These are phyloP conservation scores for Halocaridina rubra DNA, from an alignment of 2,888 invertebrate species.

Conservation along the genomic window DNA sequence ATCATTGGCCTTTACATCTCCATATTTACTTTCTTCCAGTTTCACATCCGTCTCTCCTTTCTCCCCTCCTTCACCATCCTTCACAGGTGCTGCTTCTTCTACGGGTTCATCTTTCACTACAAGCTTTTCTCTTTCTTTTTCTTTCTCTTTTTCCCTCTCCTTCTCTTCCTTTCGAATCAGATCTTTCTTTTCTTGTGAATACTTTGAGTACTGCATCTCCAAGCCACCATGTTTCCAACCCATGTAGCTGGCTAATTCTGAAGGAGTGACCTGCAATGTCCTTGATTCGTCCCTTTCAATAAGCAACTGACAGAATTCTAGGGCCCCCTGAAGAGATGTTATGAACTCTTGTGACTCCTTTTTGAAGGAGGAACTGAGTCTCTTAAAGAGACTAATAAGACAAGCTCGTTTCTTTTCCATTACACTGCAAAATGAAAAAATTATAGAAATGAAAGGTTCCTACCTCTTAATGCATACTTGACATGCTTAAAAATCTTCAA, in stretches of 20 bases:
- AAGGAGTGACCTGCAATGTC: slow-evolving; percentile 20
- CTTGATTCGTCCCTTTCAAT: slow-evolving; percentile 2
- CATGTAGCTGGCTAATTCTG: slow-evolving; percentile 43
- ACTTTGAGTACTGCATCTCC: slow-evolving; percentile 34
- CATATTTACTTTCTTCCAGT: background rate
- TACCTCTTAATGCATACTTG: too few relatives aligned
- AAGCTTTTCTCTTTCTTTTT: background rate
- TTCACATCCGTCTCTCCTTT: background rate
- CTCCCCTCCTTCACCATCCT: background rate
- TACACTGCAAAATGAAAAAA: slow-evolving; percentile 43
- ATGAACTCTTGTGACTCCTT: slow-evolving; percentile 43
- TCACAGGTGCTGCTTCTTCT: background rate
- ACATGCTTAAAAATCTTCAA: too few relatives aligned
- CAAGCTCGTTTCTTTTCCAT: slow-evolving; percentile 57
- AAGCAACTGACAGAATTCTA: slow-evolving; percentile 51
- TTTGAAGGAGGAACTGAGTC: slow-evolving; percentile 37
- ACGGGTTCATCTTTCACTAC: background rate
- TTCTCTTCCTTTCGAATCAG: slow-evolving; percentile 9
- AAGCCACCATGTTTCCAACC: slow-evolving; percentile 45
- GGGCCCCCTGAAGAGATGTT: slow-evolving; percentile 40
- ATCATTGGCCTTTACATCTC: background rate
- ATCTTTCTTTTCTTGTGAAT: slow-evolving; percentile 28
- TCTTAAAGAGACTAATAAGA: slow-evolving; percentile 44
- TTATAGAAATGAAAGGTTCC: too few relatives aligned
- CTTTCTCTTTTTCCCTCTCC: slow-evolving; percentile 23